Evolutionary conservation across 2,113 vertebrate genomes (phyloP).

Genomic region (Pedetes capensis): DNA sequence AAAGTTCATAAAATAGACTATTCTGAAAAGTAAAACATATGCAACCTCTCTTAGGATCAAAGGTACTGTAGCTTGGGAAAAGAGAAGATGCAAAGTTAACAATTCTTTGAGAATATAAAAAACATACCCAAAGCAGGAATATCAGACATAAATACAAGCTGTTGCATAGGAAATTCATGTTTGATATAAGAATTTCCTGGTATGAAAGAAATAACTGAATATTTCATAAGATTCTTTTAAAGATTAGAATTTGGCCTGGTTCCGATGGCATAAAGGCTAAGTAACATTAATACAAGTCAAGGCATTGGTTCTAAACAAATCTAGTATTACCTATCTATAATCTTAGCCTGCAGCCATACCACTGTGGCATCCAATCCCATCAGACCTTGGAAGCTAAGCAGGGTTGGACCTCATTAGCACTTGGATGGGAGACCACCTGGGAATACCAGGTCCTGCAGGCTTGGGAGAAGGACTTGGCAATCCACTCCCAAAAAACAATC

Average conservation of each 20-base stretch:
- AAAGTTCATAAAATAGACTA: not conserved
- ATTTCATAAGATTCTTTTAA: not conserved
- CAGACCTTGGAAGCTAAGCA: too few species aligned
- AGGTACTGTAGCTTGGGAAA: not conserved
- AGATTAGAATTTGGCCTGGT: not conserved
- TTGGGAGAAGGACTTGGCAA: too few species aligned
- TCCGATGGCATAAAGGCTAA: not conserved
- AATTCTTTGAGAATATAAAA: not conserved
- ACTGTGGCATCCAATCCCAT: too few species aligned
- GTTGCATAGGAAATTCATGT: not conserved
- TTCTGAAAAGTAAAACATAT: constrained; percentile 30
- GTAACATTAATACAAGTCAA: not conserved
- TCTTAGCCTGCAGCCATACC: not conserved
- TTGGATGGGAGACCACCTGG: too few species aligned
- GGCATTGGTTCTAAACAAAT: not conserved
- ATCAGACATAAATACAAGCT: not conserved
- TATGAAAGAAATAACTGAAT: not conserved
- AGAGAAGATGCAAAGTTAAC: not conserved
- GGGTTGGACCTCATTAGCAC: too few species aligned
- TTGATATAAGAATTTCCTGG: not conserved
- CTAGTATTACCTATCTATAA: not conserved
- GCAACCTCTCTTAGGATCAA: constrained; percentile 7
- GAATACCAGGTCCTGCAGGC: too few species aligned
- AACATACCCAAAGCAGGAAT: not conserved
- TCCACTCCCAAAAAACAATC: too few species aligned